Percentiles rank a stretch among this genome's conserved stretches.
These are phyloP conservation scores for Amblyopsis rosae DNA, from an alignment of 2,113 vertebrate genomes.

Conservation along the genomic window DNA sequence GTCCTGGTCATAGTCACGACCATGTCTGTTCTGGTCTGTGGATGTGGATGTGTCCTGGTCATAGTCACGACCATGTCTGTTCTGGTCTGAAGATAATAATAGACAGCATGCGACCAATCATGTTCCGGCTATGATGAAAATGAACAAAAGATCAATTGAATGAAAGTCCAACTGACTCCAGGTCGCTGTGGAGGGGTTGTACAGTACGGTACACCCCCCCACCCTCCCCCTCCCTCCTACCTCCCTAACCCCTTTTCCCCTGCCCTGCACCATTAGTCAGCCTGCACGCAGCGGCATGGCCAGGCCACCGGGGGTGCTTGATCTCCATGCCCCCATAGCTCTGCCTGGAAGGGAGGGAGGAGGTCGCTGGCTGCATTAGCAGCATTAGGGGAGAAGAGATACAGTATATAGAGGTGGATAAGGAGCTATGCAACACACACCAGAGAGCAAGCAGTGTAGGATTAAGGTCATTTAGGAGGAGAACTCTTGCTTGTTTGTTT, in stretches of 20 bases:
- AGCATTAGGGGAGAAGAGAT: constrained; percentile 46
- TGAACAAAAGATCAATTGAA: too few species aligned
- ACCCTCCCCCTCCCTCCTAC: constrained; percentile 36
- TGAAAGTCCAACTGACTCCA: too few species aligned
- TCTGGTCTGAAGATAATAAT: too few species aligned
- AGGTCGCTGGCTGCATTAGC: constrained; percentile 57
- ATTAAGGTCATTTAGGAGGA: not conserved
- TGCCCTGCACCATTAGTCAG: constrained; percentile 62
- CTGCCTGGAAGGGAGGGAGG: constrained; percentile 38
- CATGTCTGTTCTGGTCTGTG: too few species aligned
- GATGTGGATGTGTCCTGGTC: too few species aligned
- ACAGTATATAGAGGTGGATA: constrained; percentile 12
- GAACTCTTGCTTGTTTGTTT: not conserved
- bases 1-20: too few species aligned
- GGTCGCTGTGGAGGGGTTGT: constrained; percentile 1
- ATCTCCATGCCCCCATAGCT: constrained; percentile 48
- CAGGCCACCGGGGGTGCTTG: constrained; percentile 31
- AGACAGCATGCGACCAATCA: too few species aligned
- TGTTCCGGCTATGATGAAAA: too few species aligned
- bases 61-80: too few species aligned
- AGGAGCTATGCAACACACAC: not conserved
- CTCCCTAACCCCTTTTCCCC: constrained; percentile 39
- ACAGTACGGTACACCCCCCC: constrained; percentile 6
- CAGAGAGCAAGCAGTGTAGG: too few species aligned
- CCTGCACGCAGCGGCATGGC: constrained; percentile 45